phyloP scores from a whole-genome alignment of 2,797 vertebrate genomes.

The Taeniopygia guttata region DNA sequence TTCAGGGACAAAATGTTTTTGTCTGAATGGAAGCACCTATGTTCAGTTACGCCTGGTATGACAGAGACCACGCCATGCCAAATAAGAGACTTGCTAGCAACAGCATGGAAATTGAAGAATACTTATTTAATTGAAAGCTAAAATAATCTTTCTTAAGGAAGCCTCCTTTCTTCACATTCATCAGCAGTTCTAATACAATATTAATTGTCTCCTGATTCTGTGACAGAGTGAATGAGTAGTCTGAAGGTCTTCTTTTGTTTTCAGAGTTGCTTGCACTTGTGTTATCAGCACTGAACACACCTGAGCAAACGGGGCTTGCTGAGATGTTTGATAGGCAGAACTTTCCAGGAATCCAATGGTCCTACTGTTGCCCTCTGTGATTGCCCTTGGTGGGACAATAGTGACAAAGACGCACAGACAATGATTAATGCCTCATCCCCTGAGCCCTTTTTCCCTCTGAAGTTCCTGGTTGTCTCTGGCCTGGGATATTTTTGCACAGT shows the following conservation, averaged over 20 bases:
- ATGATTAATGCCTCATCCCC: not conserved
- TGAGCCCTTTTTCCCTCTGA: not conserved
- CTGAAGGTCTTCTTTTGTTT: conserved; percentile 25
- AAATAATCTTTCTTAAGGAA: not conserved
- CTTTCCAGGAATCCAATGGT: conserved; percentile 28
- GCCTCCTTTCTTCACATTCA: not conserved
- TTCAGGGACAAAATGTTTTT: not conserved
- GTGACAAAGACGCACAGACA: not conserved
- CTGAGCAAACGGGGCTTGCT: not conserved
- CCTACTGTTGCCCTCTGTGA: not conserved
- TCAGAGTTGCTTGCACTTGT: not conserved
- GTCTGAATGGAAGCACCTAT: not conserved
- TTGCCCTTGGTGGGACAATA: not conserved
- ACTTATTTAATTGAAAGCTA: not conserved
- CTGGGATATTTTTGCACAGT: not conserved
- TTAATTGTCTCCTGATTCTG: not conserved
- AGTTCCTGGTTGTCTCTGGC: not conserved
- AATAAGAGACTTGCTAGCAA: not conserved
- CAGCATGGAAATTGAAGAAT: not conserved
- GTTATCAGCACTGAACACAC: conserved; percentile 32
- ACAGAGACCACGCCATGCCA: not conserved
- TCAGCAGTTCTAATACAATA: not conserved
- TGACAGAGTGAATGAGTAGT: not conserved
- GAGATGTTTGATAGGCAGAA: conserved; percentile 7
- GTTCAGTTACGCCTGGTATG: not conserved